phyloP scores from a whole-genome alignment of 2,797 vertebrate genomes.

The Sylvilagus floridanus region DNA sequence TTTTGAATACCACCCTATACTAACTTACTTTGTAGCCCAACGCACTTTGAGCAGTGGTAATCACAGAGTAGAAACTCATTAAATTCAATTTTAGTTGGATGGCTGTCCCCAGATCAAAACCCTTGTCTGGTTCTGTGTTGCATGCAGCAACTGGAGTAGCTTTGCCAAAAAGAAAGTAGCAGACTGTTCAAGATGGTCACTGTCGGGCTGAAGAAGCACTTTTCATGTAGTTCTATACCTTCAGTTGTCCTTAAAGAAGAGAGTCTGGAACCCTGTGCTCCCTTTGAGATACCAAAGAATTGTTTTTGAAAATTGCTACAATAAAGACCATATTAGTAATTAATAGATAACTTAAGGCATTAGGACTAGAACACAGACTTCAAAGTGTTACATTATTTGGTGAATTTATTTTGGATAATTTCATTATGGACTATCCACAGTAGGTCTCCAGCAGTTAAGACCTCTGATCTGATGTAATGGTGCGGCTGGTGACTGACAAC shows the following conservation, averaged over 20 bases:
- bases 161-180: conserved; percentile 11
- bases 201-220: background rate
- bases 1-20: background rate
- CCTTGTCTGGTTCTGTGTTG: conserved; percentile 19
- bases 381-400: background rate
- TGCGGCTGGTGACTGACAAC: background rate
- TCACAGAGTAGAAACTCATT: background rate
- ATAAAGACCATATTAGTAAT: conserved; percentile 1
- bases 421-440: background rate
- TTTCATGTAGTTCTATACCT: background rate
- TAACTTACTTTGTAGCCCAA: background rate
- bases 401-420: background rate
- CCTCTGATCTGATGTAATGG: background rate
- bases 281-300: conserved; percentile 15
- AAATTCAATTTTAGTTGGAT: conserved; percentile 16
- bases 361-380: background rate
- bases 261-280: background rate
- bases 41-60: background rate
- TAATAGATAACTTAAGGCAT: background rate
- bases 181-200: background rate
- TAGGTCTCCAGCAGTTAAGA: conserved; percentile 22
- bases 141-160: background rate
- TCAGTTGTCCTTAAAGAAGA: background rate
- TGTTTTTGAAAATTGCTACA: conserved; percentile 40
- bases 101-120: background rate